Base-by-base conservation (phyloP, 2,888 invertebrate genomes). In the Arrhopalites spinosus region DNA sequence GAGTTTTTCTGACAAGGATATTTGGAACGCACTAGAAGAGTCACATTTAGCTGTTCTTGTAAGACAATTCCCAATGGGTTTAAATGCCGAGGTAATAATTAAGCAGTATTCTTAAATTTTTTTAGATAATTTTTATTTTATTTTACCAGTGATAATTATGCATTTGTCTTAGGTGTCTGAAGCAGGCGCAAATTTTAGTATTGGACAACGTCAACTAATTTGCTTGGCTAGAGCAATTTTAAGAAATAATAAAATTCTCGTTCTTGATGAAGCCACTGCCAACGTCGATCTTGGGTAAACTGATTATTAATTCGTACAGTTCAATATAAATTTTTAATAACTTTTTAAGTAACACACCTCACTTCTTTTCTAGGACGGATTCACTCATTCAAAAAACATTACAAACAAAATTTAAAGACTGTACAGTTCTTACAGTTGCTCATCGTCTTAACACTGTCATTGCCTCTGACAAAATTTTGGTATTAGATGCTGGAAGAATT, bases 221-320 rank as follows among this genome's bases (percentile, higher is more conserved):
- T 96, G 96, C 85, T 87, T 96, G 77, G 96, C 95, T 0, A 89
- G 96, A 73, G 96, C 96, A 45, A 92, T 96, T 83, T 87, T 96
- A 23, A 89, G 93, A 36, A 91, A 92, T 79, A 95, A 95, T 85
- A 90, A 90, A 81, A 91, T 96, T 80, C 88, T 96, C 0, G 91
- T 96, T 80, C 88, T 96, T 81, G 96, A 96, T 84, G 96, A 96
- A 86, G 96, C 96, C 20, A 96, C 96, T 0, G 95, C 96, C 1
- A 96, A 95, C 85, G 94, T 96, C 8, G 95, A 96, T 86, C 93
- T 93, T 13, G 92, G 29, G 70, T 70, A 70, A 70, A 45, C 3
- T 3, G n/a, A n/a, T n/a, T n/a, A n/a, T n/a, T n/a, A n/a, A n/a
- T n/a, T n/a, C n/a, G n/a, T n/a, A n/a, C n/a, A n/a, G n/a, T n/a